Percentiles rank a stretch among this genome's conserved stretches.
Evolutionary conservation across 1,140 invertebrate genomes (phyloP).

Genomic region (Laupala kohalensis): DNA sequence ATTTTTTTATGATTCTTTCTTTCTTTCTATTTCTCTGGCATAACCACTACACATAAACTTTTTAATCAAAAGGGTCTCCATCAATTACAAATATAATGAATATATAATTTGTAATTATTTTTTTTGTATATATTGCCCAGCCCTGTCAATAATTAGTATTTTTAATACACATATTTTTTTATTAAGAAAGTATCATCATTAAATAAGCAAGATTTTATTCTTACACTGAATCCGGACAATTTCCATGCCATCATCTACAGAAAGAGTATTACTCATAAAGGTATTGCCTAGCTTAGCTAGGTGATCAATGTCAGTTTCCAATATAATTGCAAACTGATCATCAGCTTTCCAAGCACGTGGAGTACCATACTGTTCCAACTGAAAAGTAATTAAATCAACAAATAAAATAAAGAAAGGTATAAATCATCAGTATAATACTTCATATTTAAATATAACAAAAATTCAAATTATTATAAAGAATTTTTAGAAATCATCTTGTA

Average conservation of each 20-base stretch:
- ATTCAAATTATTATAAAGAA: neutral
- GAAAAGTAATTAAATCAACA: conserved; percentile 14
- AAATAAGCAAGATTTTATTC: too few species aligned
- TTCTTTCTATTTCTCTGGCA: too few species aligned
- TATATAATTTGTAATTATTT: too few species aligned
- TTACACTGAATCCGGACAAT: conserved; percentile 51
- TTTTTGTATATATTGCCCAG: too few species aligned
- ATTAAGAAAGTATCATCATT: too few species aligned
- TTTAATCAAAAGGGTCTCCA: too few species aligned
- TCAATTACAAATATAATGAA: too few species aligned
- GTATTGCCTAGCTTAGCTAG: conserved; percentile 41
- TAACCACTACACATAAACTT: too few species aligned
- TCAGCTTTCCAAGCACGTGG: conserved; percentile 47
- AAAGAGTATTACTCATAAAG: conserved; percentile 42
- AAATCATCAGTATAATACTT: neutral
- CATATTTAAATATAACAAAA: neutral
- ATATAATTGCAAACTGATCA: conserved; percentile 41
- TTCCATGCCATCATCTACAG: conserved; percentile 47
- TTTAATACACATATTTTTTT: too few species aligned
- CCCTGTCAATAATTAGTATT: too few species aligned
- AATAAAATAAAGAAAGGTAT: neutral
- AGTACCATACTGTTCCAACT: conserved; percentile 52
- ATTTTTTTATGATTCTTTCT: too few species aligned
- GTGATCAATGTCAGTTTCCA: conserved; percentile 48
- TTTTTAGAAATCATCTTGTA: neutral